Evolutionary conservation across 2,113 vertebrate genomes (phyloP), one percentile per base, ranked within the genome.

Genomic region (Psittacara wagleri): DNA sequence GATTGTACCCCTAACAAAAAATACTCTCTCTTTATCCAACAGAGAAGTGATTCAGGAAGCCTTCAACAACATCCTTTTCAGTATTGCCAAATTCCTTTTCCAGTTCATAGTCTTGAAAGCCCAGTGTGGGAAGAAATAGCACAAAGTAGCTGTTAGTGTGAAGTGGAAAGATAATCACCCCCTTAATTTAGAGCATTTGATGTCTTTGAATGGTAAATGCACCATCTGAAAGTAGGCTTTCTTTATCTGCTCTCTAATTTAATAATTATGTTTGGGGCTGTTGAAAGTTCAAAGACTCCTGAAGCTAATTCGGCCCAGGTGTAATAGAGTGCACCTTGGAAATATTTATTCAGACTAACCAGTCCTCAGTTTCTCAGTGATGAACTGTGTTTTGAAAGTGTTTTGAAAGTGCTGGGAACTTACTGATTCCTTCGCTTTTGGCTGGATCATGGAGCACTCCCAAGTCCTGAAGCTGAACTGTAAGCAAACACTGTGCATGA

Each of bases 81-180:
- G 64, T 87, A 68, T 22, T 95, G 92, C 90, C 94, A 94, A 85
- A 87, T 94, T 86, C 91, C 43, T 94, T 83, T 93, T 94, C 84
- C 90, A 92, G 48, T 94, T 94, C 86, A 57, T 87, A 79, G 67
- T 80, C 83, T 83, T 95, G 77, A 92, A 95, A 94, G 75, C 67
- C 86, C 46, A 62, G 61, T 79, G 82, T 91, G 91, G 86, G 95
- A 95, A 94, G 92, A 95, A 91, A n/a, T 85, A 79, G 39, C 96
- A 96, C 92, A 96, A 94, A 95, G 54, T 83, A 92, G 81, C 93
- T 96, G 63, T 96, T 97, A 90, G 27, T 44, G 19, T 89, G 68
- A 94, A 96, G 93, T 73, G 63, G 94, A 92, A 96, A 54, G 76
- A 95, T 83, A 94, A 94, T 95, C 43, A 41, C 49, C n/a, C 69